Evolutionary conservation across 2,797 vertebrate genomes (phyloP), one percentile per base, ranked within the genome.

Genomic region (Poecilia gillii): DNA sequence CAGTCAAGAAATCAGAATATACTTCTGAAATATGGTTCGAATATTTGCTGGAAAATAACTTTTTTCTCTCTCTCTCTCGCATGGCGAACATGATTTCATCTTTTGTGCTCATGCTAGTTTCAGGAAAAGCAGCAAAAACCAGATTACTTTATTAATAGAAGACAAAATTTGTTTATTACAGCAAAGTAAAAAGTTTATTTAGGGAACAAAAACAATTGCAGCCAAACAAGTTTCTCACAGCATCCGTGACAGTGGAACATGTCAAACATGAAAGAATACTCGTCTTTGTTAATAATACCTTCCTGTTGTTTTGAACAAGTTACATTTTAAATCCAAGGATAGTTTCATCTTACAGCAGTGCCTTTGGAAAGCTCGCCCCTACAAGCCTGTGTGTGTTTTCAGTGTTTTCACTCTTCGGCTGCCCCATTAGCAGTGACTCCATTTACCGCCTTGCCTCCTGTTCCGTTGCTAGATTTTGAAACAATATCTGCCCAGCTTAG

Each of bases 131-230:
- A 18, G 7, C 6, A 77, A 28, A 72, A 36, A 57, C 7, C 36
- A 59, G 7, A 59, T 31, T 20, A 43, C 0, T 33, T 12, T 55
- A 68, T 74, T 81, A 84, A 20, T 66, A 49, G 1, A 43, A 66
- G 46, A 75, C 46, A 12, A 23, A 51, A 55, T 25, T 59, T 31
- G 57, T 75, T 76, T 53, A 55, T 74, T 70, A 79, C n/a, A 76
- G n/a, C 59, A 82, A n/a, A 83, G 72, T 90, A 89, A 86, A 93
- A 90, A 83, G 77, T 93, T 94, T 94, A 93, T 91, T 94, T 68
- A 78, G 83, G 55, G 0, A 55, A 70, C 47, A 55, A 51, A 57
- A 80, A 73, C 45, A 70, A 18, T 77, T 41, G 45, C 41, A 46
- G 70, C 62, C 77, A 57, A 46, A 72, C 47, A 84, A 45, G 82